Evolutionary conservation across 2,888 invertebrate genomes (phyloP).

Genomic region (Brachyptera risi): DNA sequence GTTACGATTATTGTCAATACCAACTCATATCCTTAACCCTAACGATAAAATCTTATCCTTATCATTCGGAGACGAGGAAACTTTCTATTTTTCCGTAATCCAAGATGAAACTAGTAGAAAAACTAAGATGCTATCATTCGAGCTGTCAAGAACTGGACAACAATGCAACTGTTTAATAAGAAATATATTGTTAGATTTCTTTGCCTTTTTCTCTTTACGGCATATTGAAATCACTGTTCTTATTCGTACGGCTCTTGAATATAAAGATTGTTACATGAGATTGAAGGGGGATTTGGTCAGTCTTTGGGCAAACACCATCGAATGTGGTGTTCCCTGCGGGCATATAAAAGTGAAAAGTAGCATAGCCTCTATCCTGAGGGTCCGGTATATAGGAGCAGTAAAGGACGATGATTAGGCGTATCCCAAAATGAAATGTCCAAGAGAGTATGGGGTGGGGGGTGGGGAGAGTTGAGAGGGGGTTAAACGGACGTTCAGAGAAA

Average conservation of each 20-base stretch:
- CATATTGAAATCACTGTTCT: slow-evolving; percentile 32
- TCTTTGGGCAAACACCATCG: slow-evolving; percentile 23
- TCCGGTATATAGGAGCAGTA: slow-evolving; percentile 14
- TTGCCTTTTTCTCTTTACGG: slow-evolving; percentile 18
- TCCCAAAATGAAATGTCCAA: slow-evolving; percentile 38
- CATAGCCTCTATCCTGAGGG: slow-evolving; percentile 23
- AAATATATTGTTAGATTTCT: slow-evolving; percentile 18
- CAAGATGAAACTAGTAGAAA: neutral
- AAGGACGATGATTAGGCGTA: slow-evolving; percentile 38
- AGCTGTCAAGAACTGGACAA: neutral
- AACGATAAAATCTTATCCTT: slow-evolving; percentile 3
- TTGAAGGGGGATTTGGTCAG: slow-evolving; percentile 18
- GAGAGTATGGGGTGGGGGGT: slow-evolving; percentile 15
- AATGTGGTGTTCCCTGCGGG: slow-evolving; percentile 45
- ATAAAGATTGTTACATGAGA: neutral
- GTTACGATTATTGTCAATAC: slow-evolving; percentile 9
- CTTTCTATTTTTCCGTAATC: neutral
- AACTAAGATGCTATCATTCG: neutral
- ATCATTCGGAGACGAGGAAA: neutral
- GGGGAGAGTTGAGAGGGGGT: slow-evolving; percentile 10
- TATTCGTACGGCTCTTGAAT: slow-evolving; percentile 27
- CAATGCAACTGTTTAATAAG: slow-evolving; percentile 22
- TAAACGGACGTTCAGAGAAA: slow-evolving; percentile 27
- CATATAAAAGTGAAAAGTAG: slow-evolving; percentile 49
- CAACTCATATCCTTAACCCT: neutral